phyloP scores from a whole-genome alignment of 1,140 invertebrate genomes.

The Tetramorium alpestre region DNA sequence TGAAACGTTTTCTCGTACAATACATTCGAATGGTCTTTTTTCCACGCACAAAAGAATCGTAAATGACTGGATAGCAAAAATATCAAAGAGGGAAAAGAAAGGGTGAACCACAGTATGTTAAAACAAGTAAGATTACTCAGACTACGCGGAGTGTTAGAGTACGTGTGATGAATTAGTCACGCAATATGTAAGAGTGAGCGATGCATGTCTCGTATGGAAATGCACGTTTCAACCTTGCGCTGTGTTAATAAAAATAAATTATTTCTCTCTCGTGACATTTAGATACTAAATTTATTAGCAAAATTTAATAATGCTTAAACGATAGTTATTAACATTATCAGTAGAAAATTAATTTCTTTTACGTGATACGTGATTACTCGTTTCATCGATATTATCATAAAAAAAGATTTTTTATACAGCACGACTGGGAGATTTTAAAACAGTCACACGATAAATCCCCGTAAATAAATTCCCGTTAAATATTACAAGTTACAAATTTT shows the following conservation, averaged over 20 bases:
- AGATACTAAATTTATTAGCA: neutral
- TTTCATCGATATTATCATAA: too few species aligned
- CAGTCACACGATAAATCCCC: neutral
- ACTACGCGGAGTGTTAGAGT: neutral
- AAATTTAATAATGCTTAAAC: neutral
- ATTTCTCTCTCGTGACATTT: constrained; percentile 5
- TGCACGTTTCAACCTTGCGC: neutral
- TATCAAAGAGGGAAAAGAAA: constrained; percentile 1
- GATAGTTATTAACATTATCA: neutral
- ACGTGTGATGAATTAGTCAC: constrained; percentile 52
- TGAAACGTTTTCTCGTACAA: neutral
- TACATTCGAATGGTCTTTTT: neutral
- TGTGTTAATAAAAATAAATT: constrained; percentile 24
- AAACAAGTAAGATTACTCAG: constrained; percentile 21
- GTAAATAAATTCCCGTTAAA: neutral
- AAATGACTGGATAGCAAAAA: constrained; percentile 15
- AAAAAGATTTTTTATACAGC: neutral
- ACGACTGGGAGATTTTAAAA: neutral
- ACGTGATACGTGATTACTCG: too few species aligned
- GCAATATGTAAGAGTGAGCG: constrained; percentile 12
- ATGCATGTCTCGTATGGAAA: neutral
- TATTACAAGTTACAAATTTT: neutral
- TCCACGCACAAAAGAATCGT: neutral
- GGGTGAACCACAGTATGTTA: neutral
- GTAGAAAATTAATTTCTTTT: neutral